A percentile compares a stretch with the other conserved stretches of the same genome.
Conservation (phyloP, 2,888 invertebrate species). For the Lapara coniferarum region DNA sequence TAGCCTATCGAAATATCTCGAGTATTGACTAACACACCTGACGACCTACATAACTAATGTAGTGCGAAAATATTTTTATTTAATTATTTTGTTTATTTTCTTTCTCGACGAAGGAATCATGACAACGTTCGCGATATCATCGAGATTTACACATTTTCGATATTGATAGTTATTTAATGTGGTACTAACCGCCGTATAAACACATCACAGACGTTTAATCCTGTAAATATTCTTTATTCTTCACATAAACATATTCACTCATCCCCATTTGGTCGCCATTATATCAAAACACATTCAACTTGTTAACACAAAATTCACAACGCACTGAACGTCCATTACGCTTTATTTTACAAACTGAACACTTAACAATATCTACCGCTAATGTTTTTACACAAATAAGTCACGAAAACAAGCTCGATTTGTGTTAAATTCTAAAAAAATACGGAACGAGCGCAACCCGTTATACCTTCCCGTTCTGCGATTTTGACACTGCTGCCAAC, state of each 20-base stretch:
- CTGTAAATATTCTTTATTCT: constrained; percentile 36
- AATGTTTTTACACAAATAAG: constrained; percentile 62
- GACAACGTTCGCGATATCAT: neutral
- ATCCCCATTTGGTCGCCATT: constrained; percentile 60
- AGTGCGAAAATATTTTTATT: constrained; percentile 29
- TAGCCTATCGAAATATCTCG: constrained; percentile 50
- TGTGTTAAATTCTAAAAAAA: constrained; percentile 54
- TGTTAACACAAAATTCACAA: constrained; percentile 58
- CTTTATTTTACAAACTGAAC: constrained; percentile 38
- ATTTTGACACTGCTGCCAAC: constrained; percentile 65
- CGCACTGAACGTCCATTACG: constrained; percentile 42
- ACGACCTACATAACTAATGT: constrained; percentile 52
- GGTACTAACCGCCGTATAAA: constrained; percentile 26
- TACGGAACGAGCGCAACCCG: constrained; percentile 54
- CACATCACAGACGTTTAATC: constrained; percentile 60
- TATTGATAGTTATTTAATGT: neutral
- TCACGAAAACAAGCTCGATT: constrained; percentile 65
- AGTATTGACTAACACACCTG: constrained; percentile 60
- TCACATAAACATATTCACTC: constrained; percentile 65
- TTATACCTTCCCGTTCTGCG: constrained; percentile 55
- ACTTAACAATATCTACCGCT: constrained; percentile 48
- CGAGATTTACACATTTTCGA: neutral
- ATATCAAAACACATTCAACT: constrained; percentile 53
- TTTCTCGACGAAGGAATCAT: neutral
- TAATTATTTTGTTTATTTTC: constrained; percentile 3